phyloP scores from a whole-genome alignment of 2,797 vertebrate genomes.

The Myotis findleyi region DNA sequence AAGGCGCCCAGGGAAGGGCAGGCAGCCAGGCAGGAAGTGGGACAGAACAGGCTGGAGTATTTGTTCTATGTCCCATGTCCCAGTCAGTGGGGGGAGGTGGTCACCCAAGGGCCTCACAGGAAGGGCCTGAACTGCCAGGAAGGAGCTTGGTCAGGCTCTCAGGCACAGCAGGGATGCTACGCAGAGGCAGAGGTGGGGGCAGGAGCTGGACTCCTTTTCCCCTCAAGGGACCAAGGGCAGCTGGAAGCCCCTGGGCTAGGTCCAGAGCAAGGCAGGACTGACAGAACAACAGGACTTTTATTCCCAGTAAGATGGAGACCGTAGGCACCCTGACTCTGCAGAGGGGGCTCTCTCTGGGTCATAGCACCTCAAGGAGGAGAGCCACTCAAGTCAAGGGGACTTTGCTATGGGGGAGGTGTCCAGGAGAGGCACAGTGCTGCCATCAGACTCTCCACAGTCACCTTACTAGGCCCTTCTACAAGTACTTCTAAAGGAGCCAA shows the following conservation, averaged over 20 bases:
- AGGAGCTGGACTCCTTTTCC: not conserved
- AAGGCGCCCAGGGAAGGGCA: conserved; percentile 71
- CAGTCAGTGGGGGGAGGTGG: not conserved
- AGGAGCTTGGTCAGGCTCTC: conserved; percentile 46
- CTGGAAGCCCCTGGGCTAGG: conserved; percentile 21
- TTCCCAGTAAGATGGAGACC: not conserved
- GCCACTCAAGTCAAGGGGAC: not conserved
- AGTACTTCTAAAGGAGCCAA: conserved; percentile 36
- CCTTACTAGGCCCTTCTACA: conserved; percentile 12
- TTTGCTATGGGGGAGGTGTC: not conserved
- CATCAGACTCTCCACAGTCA: not conserved
- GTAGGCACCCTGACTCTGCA: not conserved
- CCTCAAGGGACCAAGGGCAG: not conserved
- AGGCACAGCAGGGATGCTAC: conserved; percentile 41
- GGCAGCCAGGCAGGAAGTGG: conserved; percentile 81
- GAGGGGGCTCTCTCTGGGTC: not conserved
- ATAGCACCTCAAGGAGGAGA: not conserved
- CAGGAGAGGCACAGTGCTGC: not conserved
- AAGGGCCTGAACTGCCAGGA: conserved; percentile 55
- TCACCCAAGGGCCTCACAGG: conserved; percentile 62
- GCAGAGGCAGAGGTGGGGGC: not conserved
- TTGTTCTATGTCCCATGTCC: conserved; percentile 78
- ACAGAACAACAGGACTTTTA: conserved; percentile 18
- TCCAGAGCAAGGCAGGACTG: conserved; percentile 17
- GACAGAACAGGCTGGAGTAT: conserved; percentile 75